A percentile compares a stretch with the other conserved stretches of the same genome.
Evolutionary conservation across 1,140 invertebrate species (phyloP).

Genomic region (Penaeus japonicus): DNA sequence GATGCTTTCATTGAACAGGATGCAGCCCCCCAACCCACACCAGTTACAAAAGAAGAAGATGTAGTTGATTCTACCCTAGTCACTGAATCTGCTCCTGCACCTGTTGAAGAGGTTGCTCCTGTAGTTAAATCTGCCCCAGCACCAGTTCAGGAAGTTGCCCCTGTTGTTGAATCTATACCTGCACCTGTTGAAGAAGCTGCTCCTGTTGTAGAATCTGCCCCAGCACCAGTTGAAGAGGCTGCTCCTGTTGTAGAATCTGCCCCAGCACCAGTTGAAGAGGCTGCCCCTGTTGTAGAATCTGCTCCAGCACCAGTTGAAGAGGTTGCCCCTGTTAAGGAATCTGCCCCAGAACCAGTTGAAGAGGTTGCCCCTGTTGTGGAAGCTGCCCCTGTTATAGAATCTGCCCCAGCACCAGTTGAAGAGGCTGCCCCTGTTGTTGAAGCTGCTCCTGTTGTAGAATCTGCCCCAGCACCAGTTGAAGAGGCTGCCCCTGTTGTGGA

Average conservation of each 20-base stretch:
- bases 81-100: neutral
- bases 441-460: slow-evolving; percentile 19
- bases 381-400: neutral
- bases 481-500: neutral
- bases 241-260: neutral
- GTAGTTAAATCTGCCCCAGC: neutral
- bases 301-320: neutral
- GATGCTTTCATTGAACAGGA: slow-evolving; percentile 49
- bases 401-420: slow-evolving; percentile 1
- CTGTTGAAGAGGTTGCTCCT: slow-evolving; percentile 4
- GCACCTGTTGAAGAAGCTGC: slow-evolving; percentile 22
- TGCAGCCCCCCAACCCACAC: slow-evolving; percentile 9
- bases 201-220: neutral
- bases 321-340: neutral
- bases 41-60: slow-evolving; percentile 16
- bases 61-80: slow-evolving; percentile 14
- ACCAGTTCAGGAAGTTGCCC: slow-evolving; percentile 11
- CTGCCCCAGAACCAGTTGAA: slow-evolving; percentile 3
- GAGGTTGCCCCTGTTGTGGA: neutral
- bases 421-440: neutral
- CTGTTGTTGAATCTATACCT: neutral
- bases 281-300: neutral
- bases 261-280: neutral
- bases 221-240: neutral
- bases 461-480: neutral